Conservation (phyloP, 2,888 invertebrate species). For the Lacanobia oleracea region DNA sequence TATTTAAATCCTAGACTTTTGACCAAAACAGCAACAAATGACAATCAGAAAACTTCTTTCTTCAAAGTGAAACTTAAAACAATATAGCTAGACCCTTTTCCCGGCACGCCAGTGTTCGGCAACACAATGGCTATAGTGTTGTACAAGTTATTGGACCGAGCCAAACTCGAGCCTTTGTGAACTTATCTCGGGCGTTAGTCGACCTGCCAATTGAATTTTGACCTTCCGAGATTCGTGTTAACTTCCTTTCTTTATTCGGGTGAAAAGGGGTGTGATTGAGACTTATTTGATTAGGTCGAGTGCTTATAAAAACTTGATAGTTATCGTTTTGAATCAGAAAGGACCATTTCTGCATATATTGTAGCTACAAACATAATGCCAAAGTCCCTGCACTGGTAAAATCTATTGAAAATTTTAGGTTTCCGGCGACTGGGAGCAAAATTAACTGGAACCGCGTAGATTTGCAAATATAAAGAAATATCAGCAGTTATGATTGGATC, state of each 20-base stretch:
- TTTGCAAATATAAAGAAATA: no score
- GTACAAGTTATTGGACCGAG: conserved; percentile 64
- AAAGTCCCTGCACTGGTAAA: no score
- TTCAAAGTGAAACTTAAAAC: conserved; percentile 11
- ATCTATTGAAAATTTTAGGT: no score
- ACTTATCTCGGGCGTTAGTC: conserved; percentile 41
- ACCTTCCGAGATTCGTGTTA: conserved; percentile 46
- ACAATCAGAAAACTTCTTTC: not conserved
- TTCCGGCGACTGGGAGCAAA: no score
- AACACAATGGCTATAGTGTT: conserved; percentile 62
- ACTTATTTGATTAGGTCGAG: conserved; percentile 25
- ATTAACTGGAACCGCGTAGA: no score
- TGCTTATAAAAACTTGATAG: conserved; percentile 2
- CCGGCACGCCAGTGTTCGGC: conserved; percentile 40
- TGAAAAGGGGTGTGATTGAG: conserved; percentile 24
- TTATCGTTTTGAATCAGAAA: not conserved
- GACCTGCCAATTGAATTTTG: conserved; percentile 59
- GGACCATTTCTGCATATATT: no score
- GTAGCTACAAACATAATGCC: no score
- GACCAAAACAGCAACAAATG: no score
- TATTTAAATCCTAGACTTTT: no score
- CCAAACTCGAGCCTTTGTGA: conserved; percentile 58
- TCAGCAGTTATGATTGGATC: no score
- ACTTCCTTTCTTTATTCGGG: conserved; percentile 32
- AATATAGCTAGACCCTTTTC: conserved; percentile 2